A percentile compares a stretch with the other conserved stretches of the same genome.
Evolutionary conservation across 1,140 invertebrate genomes (phyloP).

Genomic region (Listronotus bonariensis): DNA sequence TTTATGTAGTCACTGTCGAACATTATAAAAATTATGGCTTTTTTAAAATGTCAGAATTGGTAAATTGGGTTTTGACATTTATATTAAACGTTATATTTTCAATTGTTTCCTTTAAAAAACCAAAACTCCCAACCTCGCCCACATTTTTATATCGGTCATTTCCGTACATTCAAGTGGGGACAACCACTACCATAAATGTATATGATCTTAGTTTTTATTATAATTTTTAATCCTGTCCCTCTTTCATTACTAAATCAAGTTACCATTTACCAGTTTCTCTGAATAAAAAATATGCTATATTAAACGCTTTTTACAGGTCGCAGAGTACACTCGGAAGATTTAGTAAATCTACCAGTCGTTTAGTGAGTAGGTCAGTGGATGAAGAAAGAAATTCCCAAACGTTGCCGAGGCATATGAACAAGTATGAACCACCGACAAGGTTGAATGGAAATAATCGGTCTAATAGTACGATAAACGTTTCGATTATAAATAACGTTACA

Average conservation of each 20-base stretch:
- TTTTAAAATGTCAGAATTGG: too few species aligned
- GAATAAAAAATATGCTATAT: background rate
- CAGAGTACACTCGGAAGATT: slow-evolving; percentile 74
- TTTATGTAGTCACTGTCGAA: too few species aligned
- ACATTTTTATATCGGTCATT: slow-evolving; percentile 32
- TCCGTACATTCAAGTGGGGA: slow-evolving; percentile 26
- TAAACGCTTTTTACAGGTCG: slow-evolving; percentile 58
- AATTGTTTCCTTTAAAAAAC: too few species aligned
- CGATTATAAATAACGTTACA: slow-evolving; percentile 69
- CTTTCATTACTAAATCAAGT: slow-evolving; percentile 30
- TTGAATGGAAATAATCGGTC: slow-evolving; percentile 60
- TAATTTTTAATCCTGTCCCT: slow-evolving; percentile 16
- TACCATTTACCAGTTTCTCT: slow-evolving; percentile 3
- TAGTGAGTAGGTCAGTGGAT: slow-evolving; percentile 62
- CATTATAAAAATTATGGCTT: too few species aligned
- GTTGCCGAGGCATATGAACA: slow-evolving; percentile 66
- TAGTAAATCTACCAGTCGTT: slow-evolving; percentile 76
- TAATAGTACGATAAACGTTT: slow-evolving; percentile 75
- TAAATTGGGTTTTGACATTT: too few species aligned
- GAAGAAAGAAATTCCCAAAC: slow-evolving; percentile 74
- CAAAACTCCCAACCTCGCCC: slow-evolving; percentile 16
- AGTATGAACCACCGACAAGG: slow-evolving; percentile 61
- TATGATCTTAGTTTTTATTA: slow-evolving; percentile 16
- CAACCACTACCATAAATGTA: slow-evolving; percentile 36
- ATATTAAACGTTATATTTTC: too few species aligned